A percentile compares a stretch with the other conserved stretches of the same genome.
phyloP scores from a whole-genome alignment of 2,797 vertebrate genomes.

The Adrianichthys oophorus region DNA sequence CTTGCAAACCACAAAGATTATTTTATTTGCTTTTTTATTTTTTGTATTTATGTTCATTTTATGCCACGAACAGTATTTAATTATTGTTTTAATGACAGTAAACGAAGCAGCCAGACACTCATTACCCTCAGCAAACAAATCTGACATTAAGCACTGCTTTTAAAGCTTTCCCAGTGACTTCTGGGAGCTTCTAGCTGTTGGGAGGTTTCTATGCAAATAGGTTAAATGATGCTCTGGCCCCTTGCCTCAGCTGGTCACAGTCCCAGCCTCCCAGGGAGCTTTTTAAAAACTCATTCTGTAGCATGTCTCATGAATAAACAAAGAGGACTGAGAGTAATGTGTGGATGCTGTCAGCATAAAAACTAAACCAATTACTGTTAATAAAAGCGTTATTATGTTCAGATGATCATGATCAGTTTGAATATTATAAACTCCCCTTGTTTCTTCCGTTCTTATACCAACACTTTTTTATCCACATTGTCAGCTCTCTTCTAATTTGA shows the following conservation, averaged over 20 bases:
- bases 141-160: conserved; percentile 8
- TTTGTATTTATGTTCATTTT: neutral
- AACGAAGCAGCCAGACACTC: conserved; percentile 1
- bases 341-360: conserved; percentile 8
- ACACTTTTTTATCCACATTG: no score
- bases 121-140: conserved; percentile 11
- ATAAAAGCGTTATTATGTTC: conserved; percentile 6
- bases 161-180: conserved; percentile 27
- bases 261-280: conserved; percentile 18
- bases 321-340: conserved; percentile 3
- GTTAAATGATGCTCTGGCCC: conserved; percentile 34
- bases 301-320: conserved; percentile 31
- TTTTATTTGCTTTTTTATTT: neutral
- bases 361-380: conserved; percentile 1
- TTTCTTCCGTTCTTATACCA: no score
- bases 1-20: neutral
- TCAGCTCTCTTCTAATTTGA: no score
- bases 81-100: conserved; percentile 11
- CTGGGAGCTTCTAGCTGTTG: neutral
- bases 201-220: conserved; percentile 11
- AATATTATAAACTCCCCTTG: no score
- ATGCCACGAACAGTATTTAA: neutral
- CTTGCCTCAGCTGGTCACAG: conserved; percentile 1
- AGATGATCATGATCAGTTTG: conserved; percentile 11
- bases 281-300: conserved; percentile 16